Evolutionary conservation across 2,888 invertebrate genomes (phyloP).

Genomic region (Acleris sparsana): DNA sequence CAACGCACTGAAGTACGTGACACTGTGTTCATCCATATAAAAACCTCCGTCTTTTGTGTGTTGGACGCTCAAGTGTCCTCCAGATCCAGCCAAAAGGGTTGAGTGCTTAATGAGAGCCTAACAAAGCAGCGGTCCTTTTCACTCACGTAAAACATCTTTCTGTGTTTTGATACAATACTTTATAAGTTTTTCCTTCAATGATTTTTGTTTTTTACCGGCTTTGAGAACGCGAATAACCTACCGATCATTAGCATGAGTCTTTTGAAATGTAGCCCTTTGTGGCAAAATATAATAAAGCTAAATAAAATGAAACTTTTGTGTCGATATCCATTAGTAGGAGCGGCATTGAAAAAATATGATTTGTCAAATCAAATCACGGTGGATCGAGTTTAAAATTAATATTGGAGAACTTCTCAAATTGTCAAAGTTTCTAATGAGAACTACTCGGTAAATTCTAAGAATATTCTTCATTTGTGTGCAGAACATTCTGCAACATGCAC

Average conservation of each 20-base stretch:
- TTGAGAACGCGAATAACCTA: slow-evolving; percentile 26
- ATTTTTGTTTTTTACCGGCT: slow-evolving; percentile 26
- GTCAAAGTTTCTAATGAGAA: too few species aligned
- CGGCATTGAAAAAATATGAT: slow-evolving; percentile 3
- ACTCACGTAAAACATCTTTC: slow-evolving; percentile 39
- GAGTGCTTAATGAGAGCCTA: slow-evolving; percentile 62
- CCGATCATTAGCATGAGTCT: slow-evolving; percentile 31
- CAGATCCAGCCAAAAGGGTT: slow-evolving; percentile 57
- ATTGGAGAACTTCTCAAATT: too few species aligned
- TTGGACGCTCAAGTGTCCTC: slow-evolving; percentile 45
- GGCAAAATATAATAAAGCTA: slow-evolving; percentile 8
- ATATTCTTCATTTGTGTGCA: too few species aligned
- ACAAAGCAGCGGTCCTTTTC: slow-evolving; percentile 50
- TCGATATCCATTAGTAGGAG: slow-evolving; percentile 14
- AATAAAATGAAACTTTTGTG: slow-evolving; percentile 23
- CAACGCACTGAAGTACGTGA: slow-evolving; percentile 40
- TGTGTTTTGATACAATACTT: slow-evolving; percentile 47
- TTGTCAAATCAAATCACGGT: background rate
- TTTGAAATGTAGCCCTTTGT: slow-evolving; percentile 29
- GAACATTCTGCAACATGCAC: too few species aligned
- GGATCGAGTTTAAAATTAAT: too few species aligned
- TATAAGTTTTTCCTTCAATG: slow-evolving; percentile 45
- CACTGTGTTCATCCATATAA: slow-evolving; percentile 47
- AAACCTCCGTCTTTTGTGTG: slow-evolving; percentile 59
- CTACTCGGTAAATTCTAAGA: too few species aligned